Conservation (phyloP, 2,888 invertebrate genomes). For the Gisinianus flammeolus region DNA sequence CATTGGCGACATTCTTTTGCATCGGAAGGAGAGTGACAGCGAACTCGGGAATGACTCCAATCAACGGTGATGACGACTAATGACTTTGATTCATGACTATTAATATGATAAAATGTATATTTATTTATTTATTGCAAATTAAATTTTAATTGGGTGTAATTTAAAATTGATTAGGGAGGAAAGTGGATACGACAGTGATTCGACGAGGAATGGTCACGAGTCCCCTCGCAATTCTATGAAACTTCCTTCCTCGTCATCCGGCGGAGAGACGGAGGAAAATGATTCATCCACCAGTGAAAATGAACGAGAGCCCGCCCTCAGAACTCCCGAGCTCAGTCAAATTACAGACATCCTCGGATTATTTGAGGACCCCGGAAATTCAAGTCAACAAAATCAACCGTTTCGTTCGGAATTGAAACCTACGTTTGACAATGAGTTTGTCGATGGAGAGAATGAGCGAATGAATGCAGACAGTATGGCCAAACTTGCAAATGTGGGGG, state of each 20-base stretch:
- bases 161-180: constrained; percentile 62
- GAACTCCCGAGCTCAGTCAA: neutral
- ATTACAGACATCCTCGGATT: neutral
- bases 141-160: neutral
- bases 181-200: constrained; percentile 70
- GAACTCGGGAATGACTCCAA: constrained; percentile 32
- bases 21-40: constrained; percentile 23
- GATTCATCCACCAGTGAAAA: constrained; percentile 22
- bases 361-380: neutral
- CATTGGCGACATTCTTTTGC: constrained; percentile 49
- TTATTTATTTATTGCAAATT: too few relatives aligned
- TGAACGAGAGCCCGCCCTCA: neutral
- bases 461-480: neutral
- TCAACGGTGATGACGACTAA: constrained; percentile 9
- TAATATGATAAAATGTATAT: too few relatives aligned
- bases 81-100: neutral
- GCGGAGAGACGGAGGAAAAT: constrained; percentile 1
- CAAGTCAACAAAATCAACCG: neutral
- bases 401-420: neutral
- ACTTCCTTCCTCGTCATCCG: constrained; percentile 26
- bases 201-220: constrained; percentile 61
- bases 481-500: too few relatives aligned
- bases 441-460: neutral
- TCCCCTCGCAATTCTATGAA: constrained; percentile 51
- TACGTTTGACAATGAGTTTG: too few relatives aligned